Conservation (phyloP, 2,113 vertebrate species). For the Caranx ignobilis region DNA sequence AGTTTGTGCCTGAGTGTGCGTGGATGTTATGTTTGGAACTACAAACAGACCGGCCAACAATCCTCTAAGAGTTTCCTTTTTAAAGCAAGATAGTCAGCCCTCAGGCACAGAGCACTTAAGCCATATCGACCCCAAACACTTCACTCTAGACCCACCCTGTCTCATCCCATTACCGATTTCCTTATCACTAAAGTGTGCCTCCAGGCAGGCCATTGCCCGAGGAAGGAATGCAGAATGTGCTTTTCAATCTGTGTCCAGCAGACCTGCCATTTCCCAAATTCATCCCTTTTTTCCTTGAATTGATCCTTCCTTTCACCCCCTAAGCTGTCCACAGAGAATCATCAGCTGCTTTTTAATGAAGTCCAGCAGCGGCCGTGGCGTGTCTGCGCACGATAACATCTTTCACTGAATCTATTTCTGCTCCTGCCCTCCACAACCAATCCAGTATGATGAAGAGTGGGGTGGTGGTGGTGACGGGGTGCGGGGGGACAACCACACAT, state of each 20-base stretch:
- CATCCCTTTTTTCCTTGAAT: conserved; percentile 31
- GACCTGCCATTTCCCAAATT: conserved; percentile 48
- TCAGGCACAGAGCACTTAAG: conserved; percentile 60
- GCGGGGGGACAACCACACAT: conserved; percentile 28
- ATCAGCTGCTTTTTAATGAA: conserved; percentile 52
- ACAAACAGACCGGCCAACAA: conserved; percentile 18
- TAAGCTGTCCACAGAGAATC: conserved; percentile 29
- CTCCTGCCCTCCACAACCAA: conserved; percentile 25
- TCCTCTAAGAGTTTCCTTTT: conserved; percentile 61
- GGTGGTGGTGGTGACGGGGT: conserved; percentile 42
- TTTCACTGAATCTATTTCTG: conserved; percentile 43
- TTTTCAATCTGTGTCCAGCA: conserved; percentile 52
- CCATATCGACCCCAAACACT: conserved; percentile 62
- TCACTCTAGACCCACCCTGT: conserved; percentile 64
- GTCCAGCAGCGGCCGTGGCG: conserved; percentile 64
- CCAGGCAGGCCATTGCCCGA: conserved; percentile 12
- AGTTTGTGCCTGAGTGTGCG: background rate
- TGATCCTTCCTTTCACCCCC: conserved; percentile 40
- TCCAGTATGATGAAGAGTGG: conserved; percentile 46
- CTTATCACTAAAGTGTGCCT: conserved; percentile 74
- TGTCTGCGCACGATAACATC: conserved; percentile 49
- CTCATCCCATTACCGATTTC: conserved; percentile 65
- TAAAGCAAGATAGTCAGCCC: conserved; percentile 46
- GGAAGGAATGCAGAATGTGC: conserved; percentile 50
- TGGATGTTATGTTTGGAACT: background rate